Percentiles rank a stretch among this genome's conserved stretches.
Conservation (phyloP, 2,888 invertebrate species). For the Drosophila melanocephala region DNA sequence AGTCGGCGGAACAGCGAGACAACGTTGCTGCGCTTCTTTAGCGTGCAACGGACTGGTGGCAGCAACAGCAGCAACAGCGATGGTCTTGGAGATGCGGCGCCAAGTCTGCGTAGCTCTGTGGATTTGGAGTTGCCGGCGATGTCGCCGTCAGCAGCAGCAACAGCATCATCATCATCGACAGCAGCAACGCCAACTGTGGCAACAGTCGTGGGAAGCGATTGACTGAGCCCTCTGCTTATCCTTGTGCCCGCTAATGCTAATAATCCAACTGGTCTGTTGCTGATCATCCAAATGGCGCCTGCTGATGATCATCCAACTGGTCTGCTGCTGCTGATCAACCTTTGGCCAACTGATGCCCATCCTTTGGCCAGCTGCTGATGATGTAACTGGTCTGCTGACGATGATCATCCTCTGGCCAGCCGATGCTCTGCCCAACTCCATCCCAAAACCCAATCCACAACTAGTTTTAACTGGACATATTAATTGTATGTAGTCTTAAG, state of each 20-base stretch:
- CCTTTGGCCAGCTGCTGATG: neutral
- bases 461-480: conserved; percentile 25
- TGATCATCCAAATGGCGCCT: neutral
- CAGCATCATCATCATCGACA: conserved; percentile 15
- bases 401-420: neutral
- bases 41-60: conserved; percentile 69
- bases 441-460: conserved; percentile 1
- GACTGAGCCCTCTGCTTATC: conserved; percentile 8
- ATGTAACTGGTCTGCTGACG: neutral
- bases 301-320: neutral
- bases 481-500: conserved; percentile 23
- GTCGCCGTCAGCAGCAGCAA: conserved; percentile 5
- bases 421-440: neutral
- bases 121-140: conserved; percentile 12
- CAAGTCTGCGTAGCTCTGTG: neutral
- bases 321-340: neutral
- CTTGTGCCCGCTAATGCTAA: neutral
- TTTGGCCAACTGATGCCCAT: neutral
- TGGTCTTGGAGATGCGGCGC: conserved; percentile 11
- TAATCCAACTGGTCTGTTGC: neutral
- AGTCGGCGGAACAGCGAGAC: conserved; percentile 84
- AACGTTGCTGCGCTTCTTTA: conserved; percentile 84
- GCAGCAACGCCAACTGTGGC: conserved; percentile 47
- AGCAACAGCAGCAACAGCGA: conserved; percentile 25
- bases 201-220: conserved; percentile 62